Percentiles rank a stretch among this genome's conserved stretches.
Conservation (phyloP, 2,797 vertebrate species). For the Percopsis omiscomaycus region DNA sequence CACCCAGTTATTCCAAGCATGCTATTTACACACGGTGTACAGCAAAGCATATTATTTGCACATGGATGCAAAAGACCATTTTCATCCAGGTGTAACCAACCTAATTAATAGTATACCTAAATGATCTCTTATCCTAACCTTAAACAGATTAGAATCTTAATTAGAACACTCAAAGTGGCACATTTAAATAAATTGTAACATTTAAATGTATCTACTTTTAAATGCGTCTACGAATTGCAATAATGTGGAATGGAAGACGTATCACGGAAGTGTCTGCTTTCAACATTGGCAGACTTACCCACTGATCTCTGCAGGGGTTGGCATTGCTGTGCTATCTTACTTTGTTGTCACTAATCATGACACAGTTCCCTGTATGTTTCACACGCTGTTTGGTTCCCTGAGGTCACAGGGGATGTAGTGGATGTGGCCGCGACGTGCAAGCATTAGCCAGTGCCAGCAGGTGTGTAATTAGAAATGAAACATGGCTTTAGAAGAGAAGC, state of each 20-base stretch:
- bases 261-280: slow-evolving; percentile 18
- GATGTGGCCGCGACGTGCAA: slow-evolving; percentile 59
- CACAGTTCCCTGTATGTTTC: slow-evolving; percentile 57
- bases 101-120: too few species aligned
- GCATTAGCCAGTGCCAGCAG: slow-evolving; percentile 67
- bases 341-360: slow-evolving; percentile 44
- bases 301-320: slow-evolving; percentile 39
- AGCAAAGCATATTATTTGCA: too few species aligned
- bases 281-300: slow-evolving; percentile 22
- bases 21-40: too few species aligned
- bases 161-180: too few species aligned
- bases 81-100: too few species aligned
- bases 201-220: too few species aligned
- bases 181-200: too few species aligned
- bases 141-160: too few species aligned
- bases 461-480: slow-evolving; percentile 75
- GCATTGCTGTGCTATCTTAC: slow-evolving; percentile 22
- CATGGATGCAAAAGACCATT: too few species aligned
- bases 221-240: not conserved
- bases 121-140: too few species aligned
- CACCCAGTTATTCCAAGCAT: too few species aligned
- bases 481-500: slow-evolving; percentile 50
- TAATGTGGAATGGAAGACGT: slow-evolving; percentile 29
- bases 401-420: slow-evolving; percentile 65
- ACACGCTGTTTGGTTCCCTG: slow-evolving; percentile 63